phyloP scores from a whole-genome alignment of 2,113 vertebrate genomes.

The Anarhynchus alexandrinus region DNA sequence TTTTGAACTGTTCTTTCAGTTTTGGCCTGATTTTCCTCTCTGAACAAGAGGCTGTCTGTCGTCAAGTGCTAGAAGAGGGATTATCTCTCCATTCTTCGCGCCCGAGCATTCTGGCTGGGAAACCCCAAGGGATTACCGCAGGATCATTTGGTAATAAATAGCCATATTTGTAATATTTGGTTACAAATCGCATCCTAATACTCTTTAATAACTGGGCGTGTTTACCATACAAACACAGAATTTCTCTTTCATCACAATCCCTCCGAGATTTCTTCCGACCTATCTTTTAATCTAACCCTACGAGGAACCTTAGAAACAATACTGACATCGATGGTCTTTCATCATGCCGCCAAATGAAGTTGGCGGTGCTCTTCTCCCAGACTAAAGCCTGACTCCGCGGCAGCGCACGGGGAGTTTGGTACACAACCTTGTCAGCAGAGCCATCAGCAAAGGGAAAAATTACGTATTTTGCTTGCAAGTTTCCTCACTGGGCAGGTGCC shows the following conservation, averaged over 20 bases:
- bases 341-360: accelerated
- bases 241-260: neutral
- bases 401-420: accelerated
- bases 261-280: neutral
- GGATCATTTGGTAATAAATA: neutral
- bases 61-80: neutral
- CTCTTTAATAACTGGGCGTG: neutral
- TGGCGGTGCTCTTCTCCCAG: neutral
- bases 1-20: neutral
- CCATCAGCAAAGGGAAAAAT: neutral
- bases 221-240: neutral
- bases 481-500: neutral
- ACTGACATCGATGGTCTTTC: neutral
- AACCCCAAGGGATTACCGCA: neutral
- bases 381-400: accelerated
- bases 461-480: accelerated
- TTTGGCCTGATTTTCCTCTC: neutral
- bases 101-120: neutral
- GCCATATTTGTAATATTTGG: slow-evolving; percentile 16
- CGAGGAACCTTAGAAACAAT: neutral
- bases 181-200: slow-evolving; percentile 10
- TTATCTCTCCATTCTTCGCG: accelerated
- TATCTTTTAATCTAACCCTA: neutral
- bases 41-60: neutral
- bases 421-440: neutral